phyloP scores from a whole-genome alignment of 2,888 invertebrate species.

The Ecliptopera silaceata region DNA sequence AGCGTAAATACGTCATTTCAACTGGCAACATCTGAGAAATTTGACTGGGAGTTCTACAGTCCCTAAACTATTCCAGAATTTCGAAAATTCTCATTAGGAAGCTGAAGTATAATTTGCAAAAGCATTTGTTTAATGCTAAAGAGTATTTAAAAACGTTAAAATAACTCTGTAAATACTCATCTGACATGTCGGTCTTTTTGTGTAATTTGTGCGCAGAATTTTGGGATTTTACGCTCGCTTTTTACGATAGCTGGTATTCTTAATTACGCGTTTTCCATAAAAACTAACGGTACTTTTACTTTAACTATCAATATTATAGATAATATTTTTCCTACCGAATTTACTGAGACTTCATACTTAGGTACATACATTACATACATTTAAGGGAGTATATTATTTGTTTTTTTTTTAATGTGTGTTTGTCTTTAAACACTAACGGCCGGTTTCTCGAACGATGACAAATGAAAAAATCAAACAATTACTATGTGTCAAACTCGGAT shows the following conservation, averaged over 20 bases:
- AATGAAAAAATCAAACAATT: too few relatives aligned
- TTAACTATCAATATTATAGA: not conserved
- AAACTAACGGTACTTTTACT: not conserved
- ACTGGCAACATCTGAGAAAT: not conserved
- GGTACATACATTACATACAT: too few relatives aligned
- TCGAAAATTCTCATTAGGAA: slow-evolving; percentile 6
- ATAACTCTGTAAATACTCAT: slow-evolving; percentile 21
- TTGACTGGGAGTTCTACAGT: not conserved
- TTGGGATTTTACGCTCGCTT: slow-evolving; percentile 19
- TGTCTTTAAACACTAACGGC: too few relatives aligned
- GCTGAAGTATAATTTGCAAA: slow-evolving; percentile 21
- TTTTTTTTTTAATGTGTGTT: too few relatives aligned
- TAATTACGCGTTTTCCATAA: slow-evolving; percentile 13
- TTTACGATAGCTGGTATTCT: slow-evolving; percentile 7
- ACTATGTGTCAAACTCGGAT: too few relatives aligned
- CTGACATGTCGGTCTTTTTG: slow-evolving; percentile 25
- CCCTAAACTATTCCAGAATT: slow-evolving; percentile 2
- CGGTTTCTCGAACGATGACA: too few relatives aligned
- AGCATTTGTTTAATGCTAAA: slow-evolving; percentile 28
- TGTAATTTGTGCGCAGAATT: slow-evolving; percentile 19
- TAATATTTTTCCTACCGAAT: not conserved
- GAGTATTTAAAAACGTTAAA: slow-evolving; percentile 24
- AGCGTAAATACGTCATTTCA: too few relatives aligned
- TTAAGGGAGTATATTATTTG: too few relatives aligned
- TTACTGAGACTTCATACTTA: too few relatives aligned